Percentiles rank a stretch among this genome's conserved stretches.
Conservation (phyloP, 2,888 invertebrate genomes). For the Patella ulyssiponensis region DNA sequence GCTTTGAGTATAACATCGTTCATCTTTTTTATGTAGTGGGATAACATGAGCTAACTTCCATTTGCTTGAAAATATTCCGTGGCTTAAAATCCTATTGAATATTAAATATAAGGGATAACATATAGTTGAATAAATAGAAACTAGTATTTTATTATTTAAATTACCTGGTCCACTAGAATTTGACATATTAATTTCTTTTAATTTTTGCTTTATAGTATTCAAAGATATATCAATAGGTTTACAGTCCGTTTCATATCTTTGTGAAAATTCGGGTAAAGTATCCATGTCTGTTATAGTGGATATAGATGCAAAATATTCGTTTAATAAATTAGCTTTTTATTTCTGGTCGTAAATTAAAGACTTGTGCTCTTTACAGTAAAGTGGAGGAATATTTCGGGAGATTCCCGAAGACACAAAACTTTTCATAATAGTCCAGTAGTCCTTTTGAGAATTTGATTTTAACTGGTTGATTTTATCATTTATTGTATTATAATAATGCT, state of each 20-base stretch:
- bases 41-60: no score
- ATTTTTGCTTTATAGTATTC: neutral
- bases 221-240: no score
- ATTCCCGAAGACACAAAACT: neutral
- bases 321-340: neutral
- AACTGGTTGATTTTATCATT: slow-evolving; percentile 4
- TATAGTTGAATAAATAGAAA: no score
- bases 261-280: neutral
- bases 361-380: neutral
- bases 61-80: slow-evolving; percentile 30
- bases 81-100: neutral
- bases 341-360: neutral
- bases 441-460: neutral
- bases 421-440: neutral
- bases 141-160: neutral
- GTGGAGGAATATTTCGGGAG: neutral
- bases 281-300: neutral
- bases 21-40: slow-evolving; percentile 44
- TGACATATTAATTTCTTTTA: neutral
- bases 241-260: no score
- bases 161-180: neutral
- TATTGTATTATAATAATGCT: neutral
- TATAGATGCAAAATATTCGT: neutral
- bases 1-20: slow-evolving; percentile 31
- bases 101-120: no score